Evolutionary conservation across 2,797 vertebrate genomes (phyloP).

Genomic region (Sebastes steindachneri): DNA sequence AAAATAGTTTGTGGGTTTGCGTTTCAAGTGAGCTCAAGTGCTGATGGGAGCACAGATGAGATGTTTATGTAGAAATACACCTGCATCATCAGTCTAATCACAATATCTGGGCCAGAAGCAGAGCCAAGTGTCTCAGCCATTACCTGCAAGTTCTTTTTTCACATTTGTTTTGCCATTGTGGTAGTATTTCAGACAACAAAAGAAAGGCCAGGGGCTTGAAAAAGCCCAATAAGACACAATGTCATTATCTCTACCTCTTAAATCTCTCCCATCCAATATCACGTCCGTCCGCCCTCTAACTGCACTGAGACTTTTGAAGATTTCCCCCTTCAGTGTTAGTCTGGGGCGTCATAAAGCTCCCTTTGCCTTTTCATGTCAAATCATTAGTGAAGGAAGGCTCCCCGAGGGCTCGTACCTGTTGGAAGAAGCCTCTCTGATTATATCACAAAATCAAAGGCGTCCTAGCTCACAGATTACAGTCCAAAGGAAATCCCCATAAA

Average conservation of each 20-base stretch:
- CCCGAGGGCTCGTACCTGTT: constrained; percentile 49
- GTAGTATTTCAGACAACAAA: neutral
- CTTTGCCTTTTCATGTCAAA: constrained; percentile 54
- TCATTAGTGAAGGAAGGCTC: constrained; percentile 43
- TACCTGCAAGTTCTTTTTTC: neutral
- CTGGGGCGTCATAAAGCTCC: constrained; percentile 31
- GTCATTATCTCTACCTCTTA: constrained; percentile 31
- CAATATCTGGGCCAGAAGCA: neutral
- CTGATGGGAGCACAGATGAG: constrained; percentile 14
- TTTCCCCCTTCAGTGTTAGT: constrained; percentile 21
- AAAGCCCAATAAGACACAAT: neutral
- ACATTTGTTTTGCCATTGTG: neutral
- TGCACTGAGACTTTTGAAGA: constrained; percentile 28
- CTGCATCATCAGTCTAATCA: constrained; percentile 26
- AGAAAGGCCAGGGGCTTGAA: neutral
- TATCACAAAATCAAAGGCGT: constrained; percentile 54
- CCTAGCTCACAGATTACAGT: constrained; percentile 23
- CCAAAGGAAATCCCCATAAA: constrained; percentile 50
- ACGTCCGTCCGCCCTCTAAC: constrained; percentile 4
- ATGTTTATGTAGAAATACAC: constrained; percentile 26
- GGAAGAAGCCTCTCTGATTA: constrained; percentile 38
- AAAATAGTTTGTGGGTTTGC: constrained; percentile 2
- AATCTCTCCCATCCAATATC: constrained; percentile 14
- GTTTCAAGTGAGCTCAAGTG: constrained; percentile 36
- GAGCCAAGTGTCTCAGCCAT: neutral